These are phyloP conservation scores for Sphaeridia pumilis DNA, from an alignment of 2,888 invertebrate species.

Conservation along the genomic window DNA sequence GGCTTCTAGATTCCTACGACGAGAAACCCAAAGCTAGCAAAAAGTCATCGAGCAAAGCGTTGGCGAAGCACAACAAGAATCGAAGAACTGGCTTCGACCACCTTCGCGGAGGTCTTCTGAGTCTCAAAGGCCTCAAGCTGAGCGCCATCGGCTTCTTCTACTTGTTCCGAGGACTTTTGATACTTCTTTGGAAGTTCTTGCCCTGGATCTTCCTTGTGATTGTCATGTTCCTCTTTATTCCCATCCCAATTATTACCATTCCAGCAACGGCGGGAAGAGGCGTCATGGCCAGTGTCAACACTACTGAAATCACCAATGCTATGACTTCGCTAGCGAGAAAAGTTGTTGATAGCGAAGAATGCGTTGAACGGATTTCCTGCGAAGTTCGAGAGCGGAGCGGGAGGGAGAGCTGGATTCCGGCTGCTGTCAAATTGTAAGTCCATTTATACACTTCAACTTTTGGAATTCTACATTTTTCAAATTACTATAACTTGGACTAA, in stretches of 20 bases:
- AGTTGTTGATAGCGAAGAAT: slow-evolving; percentile 7
- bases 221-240: slow-evolving; percentile 9
- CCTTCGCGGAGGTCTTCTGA: slow-evolving; percentile 10
- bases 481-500: too few relatives aligned
- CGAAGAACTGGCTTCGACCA: slow-evolving; percentile 6
- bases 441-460: neutral
- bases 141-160: slow-evolving; percentile 13
- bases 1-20: too few relatives aligned
- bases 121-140: slow-evolving; percentile 12
- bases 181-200: slow-evolving; percentile 12
- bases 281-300: neutral
- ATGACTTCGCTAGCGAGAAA: neutral
- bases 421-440: slow-evolving; percentile 12
- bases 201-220: slow-evolving; percentile 12
- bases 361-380: slow-evolving; percentile 16
- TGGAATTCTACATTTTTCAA: too few relatives aligned
- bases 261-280: slow-evolving; percentile 10
- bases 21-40: neutral
- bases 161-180: slow-evolving; percentile 12
- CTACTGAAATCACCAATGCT: slow-evolving; percentile 6
- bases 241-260: slow-evolving; percentile 14
- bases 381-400: slow-evolving; percentile 9
- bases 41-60: slow-evolving; percentile 2
- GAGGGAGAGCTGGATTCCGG: slow-evolving; percentile 10
- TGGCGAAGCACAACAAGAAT: slow-evolving; percentile 12